Conservation (phyloP, 2,797 vertebrate species). For the Scomberomorus guttatus region DNA sequence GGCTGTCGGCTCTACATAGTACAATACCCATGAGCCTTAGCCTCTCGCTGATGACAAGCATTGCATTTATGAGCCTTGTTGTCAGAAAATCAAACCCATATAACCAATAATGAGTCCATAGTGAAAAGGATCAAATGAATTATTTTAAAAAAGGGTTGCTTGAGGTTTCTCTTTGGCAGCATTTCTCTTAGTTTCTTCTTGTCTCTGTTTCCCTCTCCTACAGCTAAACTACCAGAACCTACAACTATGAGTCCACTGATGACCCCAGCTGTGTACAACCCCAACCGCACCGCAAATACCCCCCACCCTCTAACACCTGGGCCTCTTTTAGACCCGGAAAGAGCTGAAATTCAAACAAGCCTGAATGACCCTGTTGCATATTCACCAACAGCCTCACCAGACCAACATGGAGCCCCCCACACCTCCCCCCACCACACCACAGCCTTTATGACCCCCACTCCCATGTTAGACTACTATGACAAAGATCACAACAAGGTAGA, state of each 20-base stretch:
- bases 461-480: slow-evolving; percentile 24
- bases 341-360: slow-evolving; percentile 30
- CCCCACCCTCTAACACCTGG: background rate
- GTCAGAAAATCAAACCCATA: too few species aligned
- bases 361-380: background rate
- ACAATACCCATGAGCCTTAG: too few species aligned
- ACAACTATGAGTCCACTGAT: slow-evolving; percentile 16
- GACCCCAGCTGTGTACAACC: background rate
- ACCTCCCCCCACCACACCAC: background rate
- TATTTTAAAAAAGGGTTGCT: too few species aligned
- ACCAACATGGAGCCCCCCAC: background rate
- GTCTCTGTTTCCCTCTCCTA: slow-evolving; percentile 18
- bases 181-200: background rate
- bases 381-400: slow-evolving; percentile 1
- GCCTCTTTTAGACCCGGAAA: background rate
- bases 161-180: background rate
- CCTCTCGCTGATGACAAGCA: too few species aligned
- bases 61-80: too few species aligned
- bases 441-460: background rate
- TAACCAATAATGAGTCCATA: too few species aligned
- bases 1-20: too few species aligned
- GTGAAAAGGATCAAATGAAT: too few species aligned
- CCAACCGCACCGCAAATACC: background rate
- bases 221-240: slow-evolving; percentile 66
- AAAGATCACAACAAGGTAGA: slow-evolving; percentile 20